A percentile compares a stretch with the other conserved stretches of the same genome.
phyloP scores from a whole-genome alignment of 2,888 invertebrate species.

The Scelioninae gen. 1 region DNA sequence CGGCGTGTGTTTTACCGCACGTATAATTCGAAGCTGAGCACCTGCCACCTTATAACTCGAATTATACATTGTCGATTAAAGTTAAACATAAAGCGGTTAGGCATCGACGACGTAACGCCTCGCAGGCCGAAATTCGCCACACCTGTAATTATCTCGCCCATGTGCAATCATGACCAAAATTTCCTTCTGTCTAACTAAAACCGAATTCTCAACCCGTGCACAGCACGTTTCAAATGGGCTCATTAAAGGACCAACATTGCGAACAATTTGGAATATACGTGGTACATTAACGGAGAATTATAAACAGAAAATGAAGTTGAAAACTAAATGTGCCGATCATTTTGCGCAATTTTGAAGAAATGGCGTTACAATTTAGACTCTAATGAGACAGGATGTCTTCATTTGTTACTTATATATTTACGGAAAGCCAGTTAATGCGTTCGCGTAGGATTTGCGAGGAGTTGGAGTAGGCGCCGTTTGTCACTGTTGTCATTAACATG shows the following conservation, averaged over 20 bases:
- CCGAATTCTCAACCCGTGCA: constrained; percentile 12
- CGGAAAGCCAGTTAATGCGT: constrained; percentile 19
- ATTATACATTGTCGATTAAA: constrained; percentile 67
- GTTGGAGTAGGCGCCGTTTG: constrained; percentile 26
- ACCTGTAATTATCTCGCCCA: constrained; percentile 56
- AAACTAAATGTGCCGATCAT: constrained; percentile 2
- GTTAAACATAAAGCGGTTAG: constrained; percentile 52
- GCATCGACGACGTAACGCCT: constrained; percentile 57
- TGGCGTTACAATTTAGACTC: constrained; percentile 20
- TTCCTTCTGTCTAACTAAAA: constrained; percentile 14
- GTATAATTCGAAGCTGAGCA: constrained; percentile 49
- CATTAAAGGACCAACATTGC: constrained; percentile 33
- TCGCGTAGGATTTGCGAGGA: not conserved
- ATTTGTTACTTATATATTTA: constrained; percentile 29
- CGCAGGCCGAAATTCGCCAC: constrained; percentile 53
- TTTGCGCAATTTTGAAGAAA: constrained; percentile 17
- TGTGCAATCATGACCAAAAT: constrained; percentile 39
- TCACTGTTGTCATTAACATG: constrained; percentile 55
- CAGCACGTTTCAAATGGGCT: constrained; percentile 27
- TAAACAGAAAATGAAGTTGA: not conserved
- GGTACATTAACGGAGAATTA: constrained; percentile 11
- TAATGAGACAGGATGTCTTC: constrained; percentile 44
- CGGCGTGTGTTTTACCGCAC: constrained; percentile 27
- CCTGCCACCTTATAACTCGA: constrained; percentile 61
- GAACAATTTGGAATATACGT: constrained; percentile 14